phyloP scores from a whole-genome alignment of 2,113 vertebrate species.

The Tenrec ecaudatus region DNA sequence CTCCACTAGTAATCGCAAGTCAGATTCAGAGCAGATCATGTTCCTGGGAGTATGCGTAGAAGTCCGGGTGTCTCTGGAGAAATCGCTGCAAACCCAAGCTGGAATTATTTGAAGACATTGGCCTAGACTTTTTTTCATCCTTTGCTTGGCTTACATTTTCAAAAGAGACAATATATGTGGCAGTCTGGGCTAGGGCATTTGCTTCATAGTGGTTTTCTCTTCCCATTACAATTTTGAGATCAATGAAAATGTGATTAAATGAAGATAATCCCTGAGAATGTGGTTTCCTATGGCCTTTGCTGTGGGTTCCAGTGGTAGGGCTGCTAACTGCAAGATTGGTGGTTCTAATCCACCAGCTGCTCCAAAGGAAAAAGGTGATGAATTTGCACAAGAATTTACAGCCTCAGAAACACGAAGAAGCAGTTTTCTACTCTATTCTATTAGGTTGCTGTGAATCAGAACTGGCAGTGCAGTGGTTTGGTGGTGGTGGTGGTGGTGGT shows the following conservation, averaged over 20 bases:
- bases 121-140: neutral
- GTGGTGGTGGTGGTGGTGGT: too few species aligned
- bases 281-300: neutral
- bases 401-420: too few species aligned
- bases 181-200: neutral
- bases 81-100: neutral
- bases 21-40: neutral
- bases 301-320: neutral
- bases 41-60: neutral
- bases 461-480: too few species aligned
- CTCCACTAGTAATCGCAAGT: neutral
- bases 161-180: neutral
- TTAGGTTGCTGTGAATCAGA: too few species aligned
- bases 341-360: too few species aligned
- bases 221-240: neutral
- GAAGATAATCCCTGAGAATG: neutral
- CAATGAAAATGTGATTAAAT: neutral
- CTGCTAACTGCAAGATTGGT: too few species aligned
- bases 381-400: too few species aligned
- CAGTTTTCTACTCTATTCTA: too few species aligned
- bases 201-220: neutral
- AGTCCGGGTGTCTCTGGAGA: neutral
- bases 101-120: neutral
- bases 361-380: too few species aligned
- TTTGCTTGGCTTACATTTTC: slow-evolving; percentile 3